Conservation (phyloP, 2,113 vertebrate genomes). For the Dasypus novemcinctus region DNA sequence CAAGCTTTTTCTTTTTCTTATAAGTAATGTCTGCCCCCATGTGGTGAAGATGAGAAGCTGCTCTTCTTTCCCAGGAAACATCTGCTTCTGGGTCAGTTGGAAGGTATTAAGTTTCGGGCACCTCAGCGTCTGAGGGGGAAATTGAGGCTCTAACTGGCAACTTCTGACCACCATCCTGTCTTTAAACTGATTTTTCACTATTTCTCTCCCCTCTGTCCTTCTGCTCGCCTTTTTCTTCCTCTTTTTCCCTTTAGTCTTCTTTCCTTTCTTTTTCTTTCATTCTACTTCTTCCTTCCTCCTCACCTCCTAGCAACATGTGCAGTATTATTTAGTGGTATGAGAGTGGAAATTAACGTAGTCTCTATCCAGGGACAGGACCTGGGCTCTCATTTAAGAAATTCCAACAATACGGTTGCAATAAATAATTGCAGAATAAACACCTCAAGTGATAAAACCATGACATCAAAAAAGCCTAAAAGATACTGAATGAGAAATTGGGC, state of each 20-base stretch:
- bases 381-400: not conserved
- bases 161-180: not conserved
- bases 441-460: not conserved
- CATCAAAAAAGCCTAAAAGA: not conserved
- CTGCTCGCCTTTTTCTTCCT: not conserved
- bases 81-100: not conserved
- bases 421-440: not conserved
- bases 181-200: not conserved
- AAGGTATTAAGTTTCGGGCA: no score
- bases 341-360: not conserved
- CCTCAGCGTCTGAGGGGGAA: not conserved
- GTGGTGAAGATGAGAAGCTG: conserved; percentile 76
- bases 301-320: not conserved
- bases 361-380: not conserved
- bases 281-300: not conserved
- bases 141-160: fast-evolving
- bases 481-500: not conserved
- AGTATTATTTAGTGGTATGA: not conserved
- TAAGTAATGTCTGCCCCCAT: conserved; percentile 79
- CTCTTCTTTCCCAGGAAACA: not conserved
- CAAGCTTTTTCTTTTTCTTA: not conserved
- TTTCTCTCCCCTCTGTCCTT: not conserved
- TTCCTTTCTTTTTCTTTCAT: not conserved
- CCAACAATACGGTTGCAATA: not conserved
- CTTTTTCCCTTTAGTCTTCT: not conserved